Percentiles rank a stretch among this genome's conserved stretches.
Evolutionary conservation across 2,888 invertebrate species (phyloP).

Genomic region (Trypoxylon attenuatum): DNA sequence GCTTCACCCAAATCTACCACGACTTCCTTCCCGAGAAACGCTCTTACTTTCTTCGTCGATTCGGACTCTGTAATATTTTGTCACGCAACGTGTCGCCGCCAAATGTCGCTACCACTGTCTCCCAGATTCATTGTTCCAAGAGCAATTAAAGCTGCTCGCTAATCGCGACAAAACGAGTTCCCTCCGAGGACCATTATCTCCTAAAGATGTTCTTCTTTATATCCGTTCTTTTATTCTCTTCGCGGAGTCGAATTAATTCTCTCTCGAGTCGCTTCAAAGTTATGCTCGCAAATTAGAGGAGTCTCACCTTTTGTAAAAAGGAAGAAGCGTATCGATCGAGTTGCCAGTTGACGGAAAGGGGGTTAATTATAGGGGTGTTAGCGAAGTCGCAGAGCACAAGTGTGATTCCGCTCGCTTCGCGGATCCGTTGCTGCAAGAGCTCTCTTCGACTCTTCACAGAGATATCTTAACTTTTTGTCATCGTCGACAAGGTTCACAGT

Average conservation of each 20-base stretch:
- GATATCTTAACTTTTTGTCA: background rate
- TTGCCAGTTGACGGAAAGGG: background rate
- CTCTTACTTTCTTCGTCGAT: constrained; percentile 59
- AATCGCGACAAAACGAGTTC: too few relatives aligned
- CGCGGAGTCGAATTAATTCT: background rate
- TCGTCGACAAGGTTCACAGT: background rate
- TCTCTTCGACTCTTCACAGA: too few relatives aligned
- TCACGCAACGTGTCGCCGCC: constrained; percentile 26
- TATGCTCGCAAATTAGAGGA: too few relatives aligned
- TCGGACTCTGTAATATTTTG: constrained; percentile 18
- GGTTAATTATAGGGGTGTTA: background rate
- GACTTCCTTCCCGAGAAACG: constrained; percentile 50
- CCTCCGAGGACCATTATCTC: background rate
- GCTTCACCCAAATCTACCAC: constrained; percentile 47
- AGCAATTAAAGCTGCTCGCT: background rate
- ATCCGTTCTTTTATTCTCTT: background rate
- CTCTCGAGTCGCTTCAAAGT: too few relatives aligned
- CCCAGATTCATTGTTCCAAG: background rate
- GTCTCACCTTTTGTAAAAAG: too few relatives aligned
- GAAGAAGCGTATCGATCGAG: too few relatives aligned
- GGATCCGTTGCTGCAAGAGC: background rate
- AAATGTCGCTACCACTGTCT: background rate
- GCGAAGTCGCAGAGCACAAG: background rate
- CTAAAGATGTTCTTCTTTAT: background rate
- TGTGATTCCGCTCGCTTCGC: background rate